Base-by-base conservation (phyloP, 2,797 vertebrate genomes). In the Gephyroberyx darwinii region DNA sequence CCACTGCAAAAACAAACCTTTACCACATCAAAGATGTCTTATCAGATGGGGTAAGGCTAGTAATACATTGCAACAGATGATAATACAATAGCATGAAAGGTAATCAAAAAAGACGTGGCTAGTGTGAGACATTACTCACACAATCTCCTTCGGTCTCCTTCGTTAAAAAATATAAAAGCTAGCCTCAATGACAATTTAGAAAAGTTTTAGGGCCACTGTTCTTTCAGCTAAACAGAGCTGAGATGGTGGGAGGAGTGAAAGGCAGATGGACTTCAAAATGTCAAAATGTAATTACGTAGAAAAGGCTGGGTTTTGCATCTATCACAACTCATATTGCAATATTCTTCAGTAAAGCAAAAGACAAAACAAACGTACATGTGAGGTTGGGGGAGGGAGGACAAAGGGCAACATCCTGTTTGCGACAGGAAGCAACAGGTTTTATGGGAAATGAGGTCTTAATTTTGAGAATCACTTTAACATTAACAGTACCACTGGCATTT, bases 181-280 rank as follows among this genome's bases (percentile, higher is more conserved):
- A 41, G 10, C 39, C 4, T 13, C 14, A 5, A 45, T 45, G 14
- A 16, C 13, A 5, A 45, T 14, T 45, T 35, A 35, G 33, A 35
- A 5, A 45, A 1, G 5, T 45, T 45, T 45, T 3, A 13, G 12
- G 13, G 71, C 56, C 66, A 22, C 71, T 1, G 12, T 71, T 16
- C n/a, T 39, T 78, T 59, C 72, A 78, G 55, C 47, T 50, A 78
- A 84, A 81, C 54, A 35, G 39, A 73, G 60, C 65, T 41, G 16
- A 74, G 86, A 80, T 57, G 75, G 64, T 52, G 69, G 77, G 81
- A 69, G 12, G 35, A 84, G 74, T 74, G 66, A 84, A 89, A 85
- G 74, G 81, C 75, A 77, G 74, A 77, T 76, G 86, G 84, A 88
- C 26, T 26, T 26, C 26, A 26, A 26, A 26, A 26, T 4, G 26